Conservation (phyloP, 2,888 invertebrate genomes). For the Campaea margaritaria region DNA sequence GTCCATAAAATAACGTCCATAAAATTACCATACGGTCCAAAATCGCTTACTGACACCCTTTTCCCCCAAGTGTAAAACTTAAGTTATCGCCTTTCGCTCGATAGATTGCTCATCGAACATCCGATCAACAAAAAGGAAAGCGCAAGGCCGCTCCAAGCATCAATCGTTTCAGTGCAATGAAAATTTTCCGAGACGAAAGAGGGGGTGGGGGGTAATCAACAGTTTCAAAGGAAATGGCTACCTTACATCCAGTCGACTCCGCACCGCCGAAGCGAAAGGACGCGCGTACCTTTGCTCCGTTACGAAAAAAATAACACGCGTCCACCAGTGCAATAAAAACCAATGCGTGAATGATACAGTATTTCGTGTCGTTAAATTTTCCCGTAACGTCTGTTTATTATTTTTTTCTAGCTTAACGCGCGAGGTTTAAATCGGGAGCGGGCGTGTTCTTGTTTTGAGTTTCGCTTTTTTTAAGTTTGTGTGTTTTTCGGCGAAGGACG, state of each 20-base stretch:
- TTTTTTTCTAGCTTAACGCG: conserved; percentile 24
- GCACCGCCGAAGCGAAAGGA: conserved; percentile 8
- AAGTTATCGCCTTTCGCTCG: neutral
- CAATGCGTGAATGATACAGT: conserved; percentile 23
- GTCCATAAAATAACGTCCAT: too few species aligned
- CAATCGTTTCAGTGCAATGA: conserved; percentile 23
- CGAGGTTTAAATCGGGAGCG: conserved; percentile 23
- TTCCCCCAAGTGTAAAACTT: too few species aligned
- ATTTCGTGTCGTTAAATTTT: conserved; percentile 21
- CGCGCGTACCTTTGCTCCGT: neutral
- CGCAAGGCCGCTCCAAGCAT: conserved; percentile 7
- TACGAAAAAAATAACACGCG: conserved; percentile 14
- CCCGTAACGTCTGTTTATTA: conserved; percentile 20
- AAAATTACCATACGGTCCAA: too few species aligned
- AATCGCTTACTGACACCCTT: neutral
- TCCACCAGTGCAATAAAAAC: conserved; percentile 28
- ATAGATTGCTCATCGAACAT: conserved; percentile 15
- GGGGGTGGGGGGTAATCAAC: conserved; percentile 24
- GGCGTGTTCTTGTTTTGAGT: conserved; percentile 22
- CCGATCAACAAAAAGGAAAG: conserved; percentile 6
- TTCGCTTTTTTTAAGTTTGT: conserved; percentile 16
- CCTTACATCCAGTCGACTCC: conserved; percentile 17
- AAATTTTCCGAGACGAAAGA: conserved; percentile 25
- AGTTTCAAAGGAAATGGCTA: conserved; percentile 26
- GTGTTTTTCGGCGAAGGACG: conserved; percentile 5